Percentiles rank a stretch among this genome's conserved stretches.
Conservation (phyloP, 2,113 vertebrate species). For the Ia io region DNA sequence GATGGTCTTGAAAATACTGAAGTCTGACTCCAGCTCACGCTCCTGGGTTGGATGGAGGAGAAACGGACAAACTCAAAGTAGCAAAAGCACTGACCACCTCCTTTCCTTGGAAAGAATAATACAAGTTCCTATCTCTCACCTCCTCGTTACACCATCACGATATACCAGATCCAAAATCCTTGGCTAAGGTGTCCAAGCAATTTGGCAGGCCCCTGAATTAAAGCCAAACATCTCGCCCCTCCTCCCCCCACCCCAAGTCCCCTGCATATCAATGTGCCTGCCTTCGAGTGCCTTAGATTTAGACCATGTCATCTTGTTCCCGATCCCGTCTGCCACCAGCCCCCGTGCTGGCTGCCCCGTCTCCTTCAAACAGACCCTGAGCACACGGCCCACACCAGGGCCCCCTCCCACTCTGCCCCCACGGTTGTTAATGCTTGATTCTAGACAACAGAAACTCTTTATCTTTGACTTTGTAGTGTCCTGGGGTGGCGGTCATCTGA, state of each 20-base stretch:
- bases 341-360: not conserved
- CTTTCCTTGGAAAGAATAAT: not conserved
- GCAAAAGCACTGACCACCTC: not conserved
- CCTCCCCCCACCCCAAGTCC: not conserved
- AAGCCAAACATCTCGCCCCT: not conserved
- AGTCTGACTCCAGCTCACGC: not conserved
- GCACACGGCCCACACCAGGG: fast-evolving
- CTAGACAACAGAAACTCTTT: not conserved
- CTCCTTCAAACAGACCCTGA: not conserved
- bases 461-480: not conserved
- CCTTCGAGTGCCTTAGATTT: not conserved
- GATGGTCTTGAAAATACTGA: not conserved
- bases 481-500: not conserved
- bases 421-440: not conserved
- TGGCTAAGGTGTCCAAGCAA: not conserved
- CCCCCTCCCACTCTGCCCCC: not conserved
- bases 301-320: not conserved
- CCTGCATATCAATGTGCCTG: not conserved
- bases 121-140: not conserved
- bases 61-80: not conserved
- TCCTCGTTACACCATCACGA: not conserved
- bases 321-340: not conserved
- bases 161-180: not conserved
- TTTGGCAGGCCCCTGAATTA: not conserved
- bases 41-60: not conserved